Evolutionary conservation across 2,797 vertebrate species (phyloP).

Genomic region (Diglossa cyanea): DNA sequence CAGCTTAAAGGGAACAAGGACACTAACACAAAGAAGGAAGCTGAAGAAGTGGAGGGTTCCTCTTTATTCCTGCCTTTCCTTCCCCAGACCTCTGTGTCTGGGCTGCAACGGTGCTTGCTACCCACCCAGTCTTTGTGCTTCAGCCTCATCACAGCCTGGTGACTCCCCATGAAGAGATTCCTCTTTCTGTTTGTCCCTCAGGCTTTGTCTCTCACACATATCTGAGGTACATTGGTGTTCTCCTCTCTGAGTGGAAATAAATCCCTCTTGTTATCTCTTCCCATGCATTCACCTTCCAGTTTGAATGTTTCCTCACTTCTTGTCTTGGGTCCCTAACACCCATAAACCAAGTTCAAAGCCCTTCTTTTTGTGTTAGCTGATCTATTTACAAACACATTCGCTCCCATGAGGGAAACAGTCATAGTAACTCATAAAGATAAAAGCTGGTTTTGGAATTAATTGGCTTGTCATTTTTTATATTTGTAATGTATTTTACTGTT

Average conservation of each 20-base stretch:
- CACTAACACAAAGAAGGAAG: not conserved
- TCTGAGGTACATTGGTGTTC: not conserved
- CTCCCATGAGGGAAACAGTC: not conserved
- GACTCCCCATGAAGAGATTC: no score
- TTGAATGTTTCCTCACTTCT: not conserved
- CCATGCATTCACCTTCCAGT: not conserved
- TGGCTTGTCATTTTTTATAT: not conserved
- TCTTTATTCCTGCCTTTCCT: not conserved
- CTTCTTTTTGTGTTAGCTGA: not conserved
- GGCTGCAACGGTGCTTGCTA: not conserved
- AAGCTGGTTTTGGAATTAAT: not conserved
- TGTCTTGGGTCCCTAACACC: not conserved
- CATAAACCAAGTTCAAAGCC: not conserved
- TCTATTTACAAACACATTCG: not conserved
- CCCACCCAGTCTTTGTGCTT: not conserved
- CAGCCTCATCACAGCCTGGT: not conserved
- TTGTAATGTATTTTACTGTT: not conserved
- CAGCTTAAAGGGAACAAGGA: not conserved
- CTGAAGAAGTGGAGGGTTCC: not conserved
- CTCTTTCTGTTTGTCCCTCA: not conserved
- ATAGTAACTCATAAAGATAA: not conserved
- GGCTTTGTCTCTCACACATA: not conserved
- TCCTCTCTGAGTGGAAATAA: not conserved
- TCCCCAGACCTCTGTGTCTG: not conserved
- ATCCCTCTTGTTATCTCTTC: not conserved